Percentiles rank a stretch among this genome's conserved stretches.
These are phyloP conservation scores for Napeogenes inachia DNA, from an alignment of 2,888 invertebrate genomes.

Conservation along the genomic window DNA sequence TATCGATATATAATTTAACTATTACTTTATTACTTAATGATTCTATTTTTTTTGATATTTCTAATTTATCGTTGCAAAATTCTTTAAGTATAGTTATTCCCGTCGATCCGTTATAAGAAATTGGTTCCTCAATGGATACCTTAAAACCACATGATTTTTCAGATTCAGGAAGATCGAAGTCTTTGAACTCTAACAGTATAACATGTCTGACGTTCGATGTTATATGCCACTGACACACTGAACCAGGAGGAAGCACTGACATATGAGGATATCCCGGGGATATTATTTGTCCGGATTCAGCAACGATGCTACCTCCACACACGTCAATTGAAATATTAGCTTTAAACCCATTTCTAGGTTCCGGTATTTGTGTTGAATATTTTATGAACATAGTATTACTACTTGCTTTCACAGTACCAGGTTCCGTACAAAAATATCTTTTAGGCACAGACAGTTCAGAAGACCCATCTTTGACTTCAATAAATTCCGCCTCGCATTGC, in stretches of 20 bases:
- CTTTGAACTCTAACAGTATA: conserved; percentile 46
- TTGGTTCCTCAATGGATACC: conserved; percentile 54
- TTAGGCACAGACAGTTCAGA: conserved; percentile 81
- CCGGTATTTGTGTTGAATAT: conserved; percentile 82
- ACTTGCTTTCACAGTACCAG: conserved; percentile 79
- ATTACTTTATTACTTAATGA: conserved; percentile 53
- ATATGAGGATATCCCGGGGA: conserved; percentile 83
- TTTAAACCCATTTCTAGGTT: conserved; percentile 87
- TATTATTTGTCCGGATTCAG: conserved; percentile 76
- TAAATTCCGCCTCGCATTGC: conserved; percentile 75
- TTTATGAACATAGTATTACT: conserved; percentile 83
- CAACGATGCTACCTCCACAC: conserved; percentile 80
- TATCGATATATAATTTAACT: conserved; percentile 53
- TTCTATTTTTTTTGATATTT: conserved; percentile 39
- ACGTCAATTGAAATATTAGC: conserved; percentile 81
- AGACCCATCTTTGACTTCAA: conserved; percentile 91
- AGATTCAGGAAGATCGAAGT: conserved; percentile 47
- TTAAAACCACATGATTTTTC: conserved; percentile 54
- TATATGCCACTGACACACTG: conserved; percentile 85
- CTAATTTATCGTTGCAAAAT: conserved; percentile 42
- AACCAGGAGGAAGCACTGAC: conserved; percentile 69
- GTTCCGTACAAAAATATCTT: conserved; percentile 81
- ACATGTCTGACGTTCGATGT: conserved; percentile 53
- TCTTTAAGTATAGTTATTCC: conserved; percentile 42
- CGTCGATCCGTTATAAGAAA: conserved; percentile 46